phyloP scores from a whole-genome alignment of 2,113 vertebrate species.

The Oncorhynchus keta region DNA sequence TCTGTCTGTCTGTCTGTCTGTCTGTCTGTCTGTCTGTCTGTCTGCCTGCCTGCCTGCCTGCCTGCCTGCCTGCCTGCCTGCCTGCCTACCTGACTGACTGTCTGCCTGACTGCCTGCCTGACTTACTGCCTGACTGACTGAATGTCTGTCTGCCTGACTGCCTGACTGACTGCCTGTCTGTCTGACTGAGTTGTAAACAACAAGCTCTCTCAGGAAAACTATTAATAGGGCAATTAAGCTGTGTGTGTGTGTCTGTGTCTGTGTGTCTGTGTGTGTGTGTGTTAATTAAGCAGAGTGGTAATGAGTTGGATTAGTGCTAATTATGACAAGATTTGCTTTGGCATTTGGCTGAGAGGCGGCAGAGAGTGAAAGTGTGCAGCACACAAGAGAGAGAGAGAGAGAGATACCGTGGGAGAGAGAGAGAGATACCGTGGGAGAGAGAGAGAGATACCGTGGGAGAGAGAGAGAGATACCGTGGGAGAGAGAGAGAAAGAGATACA shows the following conservation, averaged over 20 bases:
- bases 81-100: too few relatives aligned
- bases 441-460: too few relatives aligned
- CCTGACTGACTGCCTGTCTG: too few relatives aligned
- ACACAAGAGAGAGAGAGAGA: too few relatives aligned
- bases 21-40: rapidly evolving
- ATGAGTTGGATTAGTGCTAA: conserved; percentile 98
- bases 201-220: conserved; percentile 94
- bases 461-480: rapidly evolving
- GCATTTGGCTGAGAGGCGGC: conserved; percentile 92
- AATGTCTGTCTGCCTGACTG: too few relatives aligned
- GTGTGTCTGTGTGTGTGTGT: too few relatives aligned
- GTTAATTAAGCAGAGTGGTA: conserved; percentile 67
- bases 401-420: too few relatives aligned
- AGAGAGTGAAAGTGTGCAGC: conserved; percentile 91
- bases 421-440: too few relatives aligned
- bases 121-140: conserved; percentile 58
- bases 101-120: conserved; percentile 57
- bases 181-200: conserved; percentile 80
- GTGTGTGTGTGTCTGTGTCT: too few relatives aligned
- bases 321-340: conserved; percentile 99
- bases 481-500: too few relatives aligned
- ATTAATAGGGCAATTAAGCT: conserved; percentile 99
- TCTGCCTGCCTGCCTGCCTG: too few relatives aligned
- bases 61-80: too few relatives aligned
- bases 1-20: conserved; percentile 55